Base-by-base conservation (phyloP, 2,888 invertebrate species). In the Acleris literana region DNA sequence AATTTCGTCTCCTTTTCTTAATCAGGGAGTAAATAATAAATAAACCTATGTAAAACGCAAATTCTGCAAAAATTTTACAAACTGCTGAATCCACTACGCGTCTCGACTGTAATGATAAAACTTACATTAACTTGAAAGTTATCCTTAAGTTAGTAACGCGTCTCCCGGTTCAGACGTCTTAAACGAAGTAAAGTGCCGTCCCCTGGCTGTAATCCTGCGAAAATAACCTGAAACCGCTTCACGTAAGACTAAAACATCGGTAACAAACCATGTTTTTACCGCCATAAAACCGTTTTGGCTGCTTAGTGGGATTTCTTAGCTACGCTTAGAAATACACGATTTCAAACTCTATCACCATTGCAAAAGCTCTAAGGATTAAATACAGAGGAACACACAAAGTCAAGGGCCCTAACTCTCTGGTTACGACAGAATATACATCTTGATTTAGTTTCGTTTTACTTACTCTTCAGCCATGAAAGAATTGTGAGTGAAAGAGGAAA, bases 261-360 rank as follows among this genome's bases (percentile, higher is more conserved):
- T 43, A 61, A 53, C 44, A 29, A 49, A 46, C 39, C 55, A 11
- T 56, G 43, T 56, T 51, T 63, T 63, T 11, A 39, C 16, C 29
- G n/a, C 13, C 25, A 57, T 57, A 52, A 57, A 43, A 44, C 51
- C 43, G n/a, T 46, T 63, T 52, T 29, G 51, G 56, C 6, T 5
- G 18, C 17, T 52, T 25, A 18, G 43, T 43, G 49, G 39, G 18
- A 25, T 44, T 53, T 56, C 55, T 49, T 25, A 39, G 39, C 3
- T 3, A 16, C 5, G 29, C 25, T 29, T 44, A 43, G 22, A 46
- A 54, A 22, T 43, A 62, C 20, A 4, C 39, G 46, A 63, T 2
- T 53, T 11, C n/a, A 22, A 39, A 18, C 43, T 39, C 17, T 49
- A 39, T 59, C 39, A 22, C 22, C 3, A 33, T 13, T 17, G 13